These are phyloP conservation scores for Pediacus dermestoides DNA, from an alignment of 2,888 invertebrate genomes.

Conservation along the genomic window DNA sequence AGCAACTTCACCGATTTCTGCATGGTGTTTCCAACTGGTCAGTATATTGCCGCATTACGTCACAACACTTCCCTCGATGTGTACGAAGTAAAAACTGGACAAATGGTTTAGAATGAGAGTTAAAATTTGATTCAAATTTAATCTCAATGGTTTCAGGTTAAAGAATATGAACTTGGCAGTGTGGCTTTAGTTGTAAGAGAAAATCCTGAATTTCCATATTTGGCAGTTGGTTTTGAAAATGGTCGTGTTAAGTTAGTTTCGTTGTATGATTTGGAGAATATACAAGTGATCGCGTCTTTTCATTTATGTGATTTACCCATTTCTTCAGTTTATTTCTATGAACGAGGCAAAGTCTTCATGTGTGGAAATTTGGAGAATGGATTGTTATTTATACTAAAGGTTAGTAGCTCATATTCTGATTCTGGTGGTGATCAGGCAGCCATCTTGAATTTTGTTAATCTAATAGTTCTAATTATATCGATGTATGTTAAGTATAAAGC, in stretches of 20 bases:
- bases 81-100: slow-evolving; percentile 35
- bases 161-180: slow-evolving; percentile 25
- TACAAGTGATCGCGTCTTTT: slow-evolving; percentile 37
- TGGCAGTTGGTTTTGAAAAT: slow-evolving; percentile 38
- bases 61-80: slow-evolving; percentile 21
- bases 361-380: slow-evolving; percentile 39
- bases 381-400: slow-evolving; percentile 46
- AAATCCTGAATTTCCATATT: slow-evolving; percentile 45
- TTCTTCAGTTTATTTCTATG: slow-evolving; percentile 39
- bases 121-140: no score
- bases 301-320: slow-evolving; percentile 37
- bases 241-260: slow-evolving; percentile 44
- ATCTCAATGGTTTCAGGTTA: no score
- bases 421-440: no score
- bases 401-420: no score
- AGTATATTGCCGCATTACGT: slow-evolving; percentile 37
- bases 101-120: slow-evolving; percentile 31
- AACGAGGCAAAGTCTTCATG: slow-evolving; percentile 40
- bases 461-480: no score
- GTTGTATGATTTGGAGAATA: slow-evolving; percentile 35
- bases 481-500: no score
- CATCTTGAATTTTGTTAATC: no score
- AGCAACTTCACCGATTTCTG: slow-evolving; percentile 37
- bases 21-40: slow-evolving; percentile 40
- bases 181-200: slow-evolving; percentile 30